Percentiles rank a stretch among this genome's conserved stretches.
Conservation (phyloP, 2,113 vertebrate species). For the Montifringilla adamsi region DNA sequence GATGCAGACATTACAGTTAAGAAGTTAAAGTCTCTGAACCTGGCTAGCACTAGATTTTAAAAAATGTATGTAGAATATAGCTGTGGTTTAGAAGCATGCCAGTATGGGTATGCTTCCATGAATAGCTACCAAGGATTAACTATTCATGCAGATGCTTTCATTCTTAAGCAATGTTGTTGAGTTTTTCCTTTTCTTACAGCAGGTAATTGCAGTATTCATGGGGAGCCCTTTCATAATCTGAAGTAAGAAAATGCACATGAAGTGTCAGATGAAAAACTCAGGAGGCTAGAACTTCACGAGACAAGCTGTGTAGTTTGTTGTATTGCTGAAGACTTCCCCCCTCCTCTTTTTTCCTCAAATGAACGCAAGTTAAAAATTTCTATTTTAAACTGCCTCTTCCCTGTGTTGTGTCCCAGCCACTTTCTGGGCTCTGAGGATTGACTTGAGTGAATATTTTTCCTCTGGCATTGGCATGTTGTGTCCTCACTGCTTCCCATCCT, state of each 20-base stretch:
- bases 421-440: background rate
- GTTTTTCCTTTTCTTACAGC: background rate
- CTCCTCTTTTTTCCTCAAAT: background rate
- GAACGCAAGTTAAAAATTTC: background rate
- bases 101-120: background rate
- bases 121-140: background rate
- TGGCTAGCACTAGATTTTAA: background rate
- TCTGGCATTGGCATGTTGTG: accelerated
- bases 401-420: background rate
- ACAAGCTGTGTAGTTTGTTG: background rate
- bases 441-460: background rate
- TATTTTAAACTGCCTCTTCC: background rate
- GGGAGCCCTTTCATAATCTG: background rate
- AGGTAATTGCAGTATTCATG: background rate
- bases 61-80: background rate
- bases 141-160: background rate
- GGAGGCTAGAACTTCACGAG: background rate
- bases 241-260: background rate
- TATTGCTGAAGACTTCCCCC: background rate
- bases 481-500: background rate
- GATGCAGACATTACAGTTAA: background rate
- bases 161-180: background rate
- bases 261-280: background rate
- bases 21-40: background rate
- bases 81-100: background rate